Percentiles rank a stretch among this genome's conserved stretches.
phyloP scores from a whole-genome alignment of 2,113 vertebrate species.

The rabbit (Oryctolagus cuniculus) region DNA sequence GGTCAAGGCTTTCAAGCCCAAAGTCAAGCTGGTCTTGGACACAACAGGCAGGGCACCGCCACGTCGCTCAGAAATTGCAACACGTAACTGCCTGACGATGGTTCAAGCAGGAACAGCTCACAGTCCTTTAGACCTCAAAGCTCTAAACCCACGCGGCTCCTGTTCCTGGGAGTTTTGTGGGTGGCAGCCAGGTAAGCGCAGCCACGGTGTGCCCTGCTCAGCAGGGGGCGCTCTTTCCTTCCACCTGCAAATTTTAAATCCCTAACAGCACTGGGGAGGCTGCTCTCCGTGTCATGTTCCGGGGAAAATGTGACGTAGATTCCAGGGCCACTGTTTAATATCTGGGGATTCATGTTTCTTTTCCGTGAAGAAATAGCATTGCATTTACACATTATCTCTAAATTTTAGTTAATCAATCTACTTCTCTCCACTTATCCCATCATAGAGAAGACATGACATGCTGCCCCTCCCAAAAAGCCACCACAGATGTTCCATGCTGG shows the following conservation, averaged over 20 bases:
- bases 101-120: neutral
- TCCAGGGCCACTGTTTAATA: neutral
- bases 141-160: neutral
- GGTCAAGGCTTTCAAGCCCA: neutral
- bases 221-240: constrained; percentile 22
- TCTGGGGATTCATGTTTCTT: neutral
- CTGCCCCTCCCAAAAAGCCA: neutral
- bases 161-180: neutral
- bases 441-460: accelerated
- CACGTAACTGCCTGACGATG: neutral
- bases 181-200: neutral
- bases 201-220: neutral
- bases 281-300: neutral
- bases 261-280: neutral
- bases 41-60: neutral
- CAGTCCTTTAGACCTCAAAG: neutral
- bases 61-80: neutral
- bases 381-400: neutral
- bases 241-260: neutral
- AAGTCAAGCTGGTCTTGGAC: neutral
- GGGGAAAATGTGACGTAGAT: neutral
- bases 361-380: neutral
- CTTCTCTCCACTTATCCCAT: neutral
- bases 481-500: neutral
- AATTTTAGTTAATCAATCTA: neutral